Evolutionary conservation across 2,888 invertebrate species (phyloP).

Genomic region (Ethmia dodecea): DNA sequence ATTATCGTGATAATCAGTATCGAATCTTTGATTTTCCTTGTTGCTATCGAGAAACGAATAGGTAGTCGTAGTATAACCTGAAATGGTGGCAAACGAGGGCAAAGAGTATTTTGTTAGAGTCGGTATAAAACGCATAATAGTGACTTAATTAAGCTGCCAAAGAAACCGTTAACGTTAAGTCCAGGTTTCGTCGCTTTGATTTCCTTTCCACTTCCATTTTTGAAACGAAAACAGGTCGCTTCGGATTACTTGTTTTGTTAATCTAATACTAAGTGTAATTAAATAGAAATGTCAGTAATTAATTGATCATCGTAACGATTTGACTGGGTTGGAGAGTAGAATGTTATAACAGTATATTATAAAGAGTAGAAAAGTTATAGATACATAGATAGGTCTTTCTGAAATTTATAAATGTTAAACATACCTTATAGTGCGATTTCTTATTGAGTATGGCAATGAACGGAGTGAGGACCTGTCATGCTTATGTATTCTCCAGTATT

Average conservation of each 20-base stretch:
- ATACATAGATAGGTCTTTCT: constrained; percentile 67
- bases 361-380: constrained; percentile 46
- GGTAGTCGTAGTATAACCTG: no score
- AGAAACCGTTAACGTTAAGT: constrained; percentile 13
- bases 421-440: constrained; percentile 56
- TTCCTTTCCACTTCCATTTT: neutral
- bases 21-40: constrained; percentile 23
- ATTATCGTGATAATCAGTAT: constrained; percentile 17
- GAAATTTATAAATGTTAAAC: constrained; percentile 74
- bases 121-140: constrained; percentile 38
- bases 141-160: constrained; percentile 28
- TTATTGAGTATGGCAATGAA: constrained; percentile 21
- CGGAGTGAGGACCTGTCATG: constrained; percentile 12
- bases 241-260: constrained; percentile 2
- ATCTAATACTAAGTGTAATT: constrained; percentile 9
- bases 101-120: constrained; percentile 26
- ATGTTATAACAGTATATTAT: constrained; percentile 32
- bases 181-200: constrained; percentile 1
- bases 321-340: constrained; percentile 42
- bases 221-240: neutral
- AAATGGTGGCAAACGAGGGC: constrained; percentile 20
- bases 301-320: constrained; percentile 25
- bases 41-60: neutral
- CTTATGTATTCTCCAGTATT: constrained; percentile 32
- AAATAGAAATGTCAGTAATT: constrained; percentile 5